These are phyloP conservation scores for Morelia viridis DNA, from an alignment of 2,797 vertebrate species.

Conservation along the genomic window DNA sequence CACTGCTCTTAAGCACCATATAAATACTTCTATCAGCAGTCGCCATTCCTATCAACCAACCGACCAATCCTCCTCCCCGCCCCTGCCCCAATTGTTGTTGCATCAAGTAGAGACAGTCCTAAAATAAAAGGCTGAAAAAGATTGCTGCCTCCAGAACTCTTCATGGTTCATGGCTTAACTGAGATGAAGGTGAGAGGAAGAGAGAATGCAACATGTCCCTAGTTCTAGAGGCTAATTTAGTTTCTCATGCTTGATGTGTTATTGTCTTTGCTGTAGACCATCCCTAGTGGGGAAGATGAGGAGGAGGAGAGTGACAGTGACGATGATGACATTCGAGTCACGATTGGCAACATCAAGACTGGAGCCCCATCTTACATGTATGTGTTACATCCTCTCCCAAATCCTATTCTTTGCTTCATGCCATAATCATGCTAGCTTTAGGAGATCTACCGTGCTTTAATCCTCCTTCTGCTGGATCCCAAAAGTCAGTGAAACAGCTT, in stretches of 20 bases:
- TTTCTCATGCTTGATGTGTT: not conserved
- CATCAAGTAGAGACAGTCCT: too few species aligned
- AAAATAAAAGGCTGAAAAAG: too few species aligned
- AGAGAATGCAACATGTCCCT: too few species aligned
- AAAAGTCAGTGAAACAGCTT: not conserved
- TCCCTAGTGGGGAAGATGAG: slow-evolving; percentile 71
- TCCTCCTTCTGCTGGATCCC: not conserved
- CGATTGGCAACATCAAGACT: slow-evolving; percentile 77
- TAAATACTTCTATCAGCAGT: too few species aligned
- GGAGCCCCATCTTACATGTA: slow-evolving; percentile 73
- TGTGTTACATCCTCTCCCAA: not conserved
- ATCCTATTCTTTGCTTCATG: not conserved
- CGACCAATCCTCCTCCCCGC: too few species aligned
- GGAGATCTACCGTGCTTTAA: not conserved
- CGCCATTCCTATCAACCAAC: too few species aligned
- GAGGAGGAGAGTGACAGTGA: slow-evolving; percentile 73
- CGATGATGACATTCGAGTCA: slow-evolving; percentile 77
- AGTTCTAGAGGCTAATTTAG: too few species aligned
- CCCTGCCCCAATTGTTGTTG: too few species aligned
- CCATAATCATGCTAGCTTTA: not conserved
- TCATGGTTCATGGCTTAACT: too few species aligned
- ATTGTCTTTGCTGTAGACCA: slow-evolving; percentile 49
- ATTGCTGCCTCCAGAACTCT: too few species aligned
- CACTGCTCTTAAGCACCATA: too few species aligned
- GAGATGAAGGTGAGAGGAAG: too few species aligned